Conservation (phyloP, 2,888 invertebrate genomes). For the Lepidocyrtoides sp. region DNA sequence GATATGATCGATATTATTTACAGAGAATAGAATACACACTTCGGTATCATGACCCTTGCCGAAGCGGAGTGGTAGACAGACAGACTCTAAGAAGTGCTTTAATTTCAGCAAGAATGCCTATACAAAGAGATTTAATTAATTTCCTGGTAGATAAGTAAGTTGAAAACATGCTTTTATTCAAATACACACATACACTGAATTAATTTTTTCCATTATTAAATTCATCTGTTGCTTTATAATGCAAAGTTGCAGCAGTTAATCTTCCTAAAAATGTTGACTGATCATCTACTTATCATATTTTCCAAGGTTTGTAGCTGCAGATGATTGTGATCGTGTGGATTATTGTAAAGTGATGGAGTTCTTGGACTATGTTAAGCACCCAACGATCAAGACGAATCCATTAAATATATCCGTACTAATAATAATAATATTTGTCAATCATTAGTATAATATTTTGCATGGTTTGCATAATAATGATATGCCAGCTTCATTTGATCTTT, state of each 20-base stretch:
- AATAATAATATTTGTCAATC: background rate
- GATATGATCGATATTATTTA: slow-evolving; percentile 70
- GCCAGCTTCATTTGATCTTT: too few species aligned
- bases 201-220: background rate
- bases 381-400: slow-evolving; percentile 63
- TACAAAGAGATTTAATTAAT: slow-evolving; percentile 62
- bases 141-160: slow-evolving; percentile 78
- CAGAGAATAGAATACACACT: slow-evolving; percentile 77
- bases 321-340: slow-evolving; percentile 74
- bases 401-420: slow-evolving; percentile 56
- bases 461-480: too few species aligned
- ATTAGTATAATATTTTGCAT: too few species aligned
- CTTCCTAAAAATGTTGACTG: background rate
- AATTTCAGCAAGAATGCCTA: slow-evolving; percentile 70
- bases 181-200: slow-evolving; percentile 5
- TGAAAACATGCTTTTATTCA: background rate
- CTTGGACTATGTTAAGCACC: slow-evolving; percentile 73
- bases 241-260: slow-evolving; percentile 7
- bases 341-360: slow-evolving; percentile 79
- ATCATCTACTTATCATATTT: too few species aligned
- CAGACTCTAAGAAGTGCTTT: slow-evolving; percentile 64
- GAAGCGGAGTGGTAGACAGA: slow-evolving; percentile 75
- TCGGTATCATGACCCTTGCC: slow-evolving; percentile 79
- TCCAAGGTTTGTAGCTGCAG: slow-evolving; percentile 72
- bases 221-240: background rate